Conservation (phyloP, 2,888 invertebrate genomes). For the Pyrrhosoma nymphula region DNA sequence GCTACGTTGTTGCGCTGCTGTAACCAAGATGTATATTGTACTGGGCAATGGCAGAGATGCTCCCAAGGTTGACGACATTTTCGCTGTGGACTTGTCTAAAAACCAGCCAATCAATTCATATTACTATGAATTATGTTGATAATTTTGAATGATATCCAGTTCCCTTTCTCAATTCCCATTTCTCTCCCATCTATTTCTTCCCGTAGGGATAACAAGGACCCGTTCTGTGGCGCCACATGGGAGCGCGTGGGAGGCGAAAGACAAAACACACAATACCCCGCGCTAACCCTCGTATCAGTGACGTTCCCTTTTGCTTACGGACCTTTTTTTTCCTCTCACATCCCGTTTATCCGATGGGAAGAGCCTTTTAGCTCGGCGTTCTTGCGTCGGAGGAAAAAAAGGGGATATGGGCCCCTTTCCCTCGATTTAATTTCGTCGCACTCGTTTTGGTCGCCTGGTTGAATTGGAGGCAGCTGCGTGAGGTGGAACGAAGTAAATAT, state of each 20-base stretch:
- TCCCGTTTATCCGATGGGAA: constrained; percentile 11
- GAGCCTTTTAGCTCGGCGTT: background rate
- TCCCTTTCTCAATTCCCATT: background rate
- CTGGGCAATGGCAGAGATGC: too few species aligned
- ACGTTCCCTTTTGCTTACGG: background rate
- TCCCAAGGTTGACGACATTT: too few species aligned
- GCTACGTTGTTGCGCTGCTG: too few species aligned
- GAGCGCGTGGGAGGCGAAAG: background rate
- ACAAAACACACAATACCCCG: background rate
- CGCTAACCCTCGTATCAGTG: background rate
- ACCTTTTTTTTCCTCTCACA: background rate
- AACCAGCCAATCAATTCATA: too few species aligned
- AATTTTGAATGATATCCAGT: background rate
- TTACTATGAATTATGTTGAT: too few species aligned
- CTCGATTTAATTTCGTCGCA: constrained; percentile 8
- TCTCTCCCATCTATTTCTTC: background rate
- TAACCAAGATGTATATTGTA: too few species aligned
- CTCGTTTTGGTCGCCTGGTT: background rate
- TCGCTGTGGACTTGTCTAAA: too few species aligned
- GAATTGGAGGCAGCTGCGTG: background rate
- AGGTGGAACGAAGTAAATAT: background rate
- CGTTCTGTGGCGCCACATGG: background rate
- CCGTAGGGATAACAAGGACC: background rate
- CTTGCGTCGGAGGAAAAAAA: background rate
- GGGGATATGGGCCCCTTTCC: background rate